Evolutionary conservation across 2,797 vertebrate species (phyloP), one percentile per base, ranked within the genome.

Genomic region (Gambelia wislizenii): DNA sequence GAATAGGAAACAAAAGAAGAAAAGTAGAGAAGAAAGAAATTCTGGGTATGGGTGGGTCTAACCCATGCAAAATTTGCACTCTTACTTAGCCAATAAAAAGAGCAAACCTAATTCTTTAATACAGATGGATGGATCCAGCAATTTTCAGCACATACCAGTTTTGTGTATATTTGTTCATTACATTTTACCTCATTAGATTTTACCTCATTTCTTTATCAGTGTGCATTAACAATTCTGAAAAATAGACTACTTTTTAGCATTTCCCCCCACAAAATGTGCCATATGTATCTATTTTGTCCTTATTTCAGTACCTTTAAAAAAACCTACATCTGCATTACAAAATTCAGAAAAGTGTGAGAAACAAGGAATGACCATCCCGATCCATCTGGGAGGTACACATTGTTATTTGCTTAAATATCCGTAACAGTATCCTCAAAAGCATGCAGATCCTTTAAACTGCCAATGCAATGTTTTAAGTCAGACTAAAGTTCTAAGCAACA

Each of bases 401-500:
- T n/a, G n/a, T n/a, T n/a, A n/a, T n/a, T 72, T 72, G 70, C 67
- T n/a, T 33, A n/a, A n/a, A 20, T 56, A 56, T 56, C 54, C 2
- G 18, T 16, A 56, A 56, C 14, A 54, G 14, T 18, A 54, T 18
- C 54, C 12, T 54, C 54, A 54, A 61, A 39, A 56, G 14, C 20
- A 20, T 75, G 20, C 2, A 25, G 6, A 39, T 42, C 16, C 22
- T 42, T 20, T 36, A 76, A 64, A 25, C 12, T 52, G 49, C 49
- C 49, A 20, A 18, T 4, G 3, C 49, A 36, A 36, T 49, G 14
- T 52, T 81, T 81, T 33, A 89, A 74, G 52, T 54, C 4, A 33
- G 8, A 1, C 1, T 4, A 39, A 84, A 85, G 93, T 95, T 94
- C 89, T 93, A 39, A 9, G 27, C 49, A 72, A 83, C 54, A 93